phyloP scores from a whole-genome alignment of 2,797 vertebrate genomes.

The Leontocebus nigricollis region DNA sequence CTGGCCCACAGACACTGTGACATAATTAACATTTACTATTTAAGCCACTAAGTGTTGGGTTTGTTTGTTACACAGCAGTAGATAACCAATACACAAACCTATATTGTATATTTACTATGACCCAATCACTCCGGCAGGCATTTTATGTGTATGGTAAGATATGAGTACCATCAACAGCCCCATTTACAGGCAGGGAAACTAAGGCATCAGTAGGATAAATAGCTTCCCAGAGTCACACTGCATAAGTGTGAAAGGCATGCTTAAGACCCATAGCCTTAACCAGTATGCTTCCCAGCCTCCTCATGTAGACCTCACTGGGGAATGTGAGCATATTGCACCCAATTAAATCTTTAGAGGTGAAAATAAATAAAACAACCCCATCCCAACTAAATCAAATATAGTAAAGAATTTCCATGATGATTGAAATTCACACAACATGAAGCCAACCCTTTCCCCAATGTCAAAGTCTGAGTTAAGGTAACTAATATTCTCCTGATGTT shows the following conservation, averaged over 20 bases:
- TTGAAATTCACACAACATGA: background rate
- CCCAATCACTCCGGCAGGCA: background rate
- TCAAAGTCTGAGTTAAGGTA: background rate
- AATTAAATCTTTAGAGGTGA: background rate
- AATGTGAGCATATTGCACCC: background rate
- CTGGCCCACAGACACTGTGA: background rate
- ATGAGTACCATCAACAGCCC: background rate
- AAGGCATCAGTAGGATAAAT: background rate
- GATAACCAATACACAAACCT: rapidly evolving
- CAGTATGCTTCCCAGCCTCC: rapidly evolving
- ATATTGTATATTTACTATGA: rapidly evolving
- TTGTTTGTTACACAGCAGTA: background rate
- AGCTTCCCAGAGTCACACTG: background rate
- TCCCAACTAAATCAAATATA: background rate
- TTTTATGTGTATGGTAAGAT: background rate
- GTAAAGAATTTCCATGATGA: background rate
- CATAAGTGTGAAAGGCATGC: background rate
- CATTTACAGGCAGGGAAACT: background rate
- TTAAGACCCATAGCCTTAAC: background rate
- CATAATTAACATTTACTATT: rapidly evolving
- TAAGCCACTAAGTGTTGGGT: background rate
- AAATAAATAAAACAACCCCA: background rate
- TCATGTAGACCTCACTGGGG: rapidly evolving
- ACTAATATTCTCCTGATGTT: background rate
- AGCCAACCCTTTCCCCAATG: background rate